Evolutionary conservation across 2,113 vertebrate species (phyloP).

Genomic region (Scartelaos histophorus): DNA sequence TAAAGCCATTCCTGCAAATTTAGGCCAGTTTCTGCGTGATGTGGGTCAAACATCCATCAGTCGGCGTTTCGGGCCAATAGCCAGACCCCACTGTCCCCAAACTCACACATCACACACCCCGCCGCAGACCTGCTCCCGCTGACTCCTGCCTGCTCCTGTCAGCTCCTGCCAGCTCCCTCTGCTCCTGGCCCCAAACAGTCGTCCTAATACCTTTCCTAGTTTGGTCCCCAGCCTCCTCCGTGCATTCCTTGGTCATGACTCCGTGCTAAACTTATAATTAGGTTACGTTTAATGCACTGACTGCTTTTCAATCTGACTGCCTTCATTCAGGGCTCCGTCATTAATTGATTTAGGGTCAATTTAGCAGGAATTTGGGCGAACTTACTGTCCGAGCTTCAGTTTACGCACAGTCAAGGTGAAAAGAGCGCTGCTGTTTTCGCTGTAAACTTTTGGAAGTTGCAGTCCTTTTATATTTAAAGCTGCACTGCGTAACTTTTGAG

Average conservation of each 20-base stretch:
- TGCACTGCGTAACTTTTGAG: too few species aligned
- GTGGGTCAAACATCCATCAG: slow-evolving; percentile 6
- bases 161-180: neutral
- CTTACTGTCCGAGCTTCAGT: neutral
- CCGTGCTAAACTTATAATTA: slow-evolving; percentile 3
- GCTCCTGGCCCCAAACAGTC: neutral
- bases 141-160: neutral
- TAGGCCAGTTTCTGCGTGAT: neutral
- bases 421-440: neutral
- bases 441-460: neutral
- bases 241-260: slow-evolving; percentile 1
- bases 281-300: slow-evolving; percentile 2
- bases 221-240: neutral
- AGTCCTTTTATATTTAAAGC: neutral
- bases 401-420: neutral
- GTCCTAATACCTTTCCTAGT: neutral
- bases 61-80: neutral
- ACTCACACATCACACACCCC: neutral
- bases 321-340: neutral
- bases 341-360: neutral
- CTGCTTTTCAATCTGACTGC: neutral
- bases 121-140: neutral
- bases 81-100: slow-evolving; percentile 2
- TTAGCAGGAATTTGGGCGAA: neutral
- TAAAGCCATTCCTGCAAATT: neutral